Base-by-base conservation (phyloP, 2,797 vertebrate species). In the Champsocephalus esox region DNA sequence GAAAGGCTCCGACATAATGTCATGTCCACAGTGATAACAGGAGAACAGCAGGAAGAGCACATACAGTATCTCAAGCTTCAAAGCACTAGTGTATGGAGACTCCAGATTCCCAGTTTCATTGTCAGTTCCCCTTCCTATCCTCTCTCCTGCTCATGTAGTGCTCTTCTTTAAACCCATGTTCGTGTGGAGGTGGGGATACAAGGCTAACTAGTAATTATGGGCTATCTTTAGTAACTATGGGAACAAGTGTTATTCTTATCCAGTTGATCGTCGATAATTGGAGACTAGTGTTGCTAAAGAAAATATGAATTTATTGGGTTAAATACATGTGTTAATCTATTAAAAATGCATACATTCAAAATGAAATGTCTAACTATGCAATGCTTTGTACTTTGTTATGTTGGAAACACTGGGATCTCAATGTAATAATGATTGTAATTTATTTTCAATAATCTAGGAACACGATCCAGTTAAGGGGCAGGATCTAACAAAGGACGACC, bases 141-240 rank as follows among this genome's bases (percentile, higher is more conserved):
- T 1, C 51, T 13, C n/a, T 60, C 51, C 21, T 52, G 28, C 12
- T 54, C 34, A 38, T 38, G 34, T 7, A 38, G 34, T 38, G 34
- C 34, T 38, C 8, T 38, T 38, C 8, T 38, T 38, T 7, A 38
- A 38, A 38, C 34, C 34, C 34, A 38, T 38, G 34, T 38, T 38
- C 34, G 8, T 38, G 9, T 12, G 17, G 9, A 64, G 16, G 43
- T 17, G 19, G 50, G 49, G 34, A 44, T 17, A 43, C 12, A 10
- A 24, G 3, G 12, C n/a, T 52, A n/a, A 45, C 45, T 28, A 1
- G 54, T 83, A 74, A 71, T 81, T 61, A 89, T 80, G 50, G 83
- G 50, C 87, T 28, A 28, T 4, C 28, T 28, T 28, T 28, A 28
- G 28, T 38, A 38, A 38, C 34, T 38, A 38, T 38, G 34, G 34